A percentile compares a stretch with the other conserved stretches of the same genome.
These are phyloP conservation scores for Piaya cayana DNA, from an alignment of 2,113 vertebrate genomes.

Conservation along the genomic window DNA sequence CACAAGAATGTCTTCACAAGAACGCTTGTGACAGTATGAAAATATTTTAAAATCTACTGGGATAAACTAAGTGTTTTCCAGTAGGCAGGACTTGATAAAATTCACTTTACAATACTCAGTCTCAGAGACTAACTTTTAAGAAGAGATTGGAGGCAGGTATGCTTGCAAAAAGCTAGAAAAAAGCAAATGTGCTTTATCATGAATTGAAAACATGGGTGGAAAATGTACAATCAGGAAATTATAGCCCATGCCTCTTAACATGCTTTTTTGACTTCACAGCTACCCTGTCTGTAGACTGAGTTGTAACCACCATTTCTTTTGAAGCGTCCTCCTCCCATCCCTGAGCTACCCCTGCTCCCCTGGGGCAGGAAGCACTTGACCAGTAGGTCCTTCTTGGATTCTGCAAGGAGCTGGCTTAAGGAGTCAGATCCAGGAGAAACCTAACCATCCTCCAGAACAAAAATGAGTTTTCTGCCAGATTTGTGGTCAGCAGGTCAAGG, in stretches of 20 bases:
- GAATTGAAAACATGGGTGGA: not conserved
- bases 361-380: not conserved
- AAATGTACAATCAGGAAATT: not conserved
- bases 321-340: not conserved
- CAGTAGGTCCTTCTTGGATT: accelerated
- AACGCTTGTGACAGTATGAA: not conserved
- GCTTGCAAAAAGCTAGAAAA: not conserved
- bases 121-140: not conserved
- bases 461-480: accelerated
- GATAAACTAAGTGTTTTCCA: constrained; percentile 8
- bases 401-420: not conserved
- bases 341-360: not conserved
- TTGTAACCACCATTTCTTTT: not conserved
- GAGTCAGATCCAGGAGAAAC: not conserved
- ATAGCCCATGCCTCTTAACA: not conserved
- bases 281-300: not conserved
- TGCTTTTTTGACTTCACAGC: not conserved
- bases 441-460: not conserved
- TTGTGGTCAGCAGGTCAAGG: no score
- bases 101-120: not conserved
- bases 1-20: not conserved
- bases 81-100: not conserved
- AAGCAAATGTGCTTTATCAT: not conserved
- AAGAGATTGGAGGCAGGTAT: not conserved
- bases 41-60: not conserved